phyloP scores from a whole-genome alignment of 2,797 vertebrate species.

The Avahi laniger region DNA sequence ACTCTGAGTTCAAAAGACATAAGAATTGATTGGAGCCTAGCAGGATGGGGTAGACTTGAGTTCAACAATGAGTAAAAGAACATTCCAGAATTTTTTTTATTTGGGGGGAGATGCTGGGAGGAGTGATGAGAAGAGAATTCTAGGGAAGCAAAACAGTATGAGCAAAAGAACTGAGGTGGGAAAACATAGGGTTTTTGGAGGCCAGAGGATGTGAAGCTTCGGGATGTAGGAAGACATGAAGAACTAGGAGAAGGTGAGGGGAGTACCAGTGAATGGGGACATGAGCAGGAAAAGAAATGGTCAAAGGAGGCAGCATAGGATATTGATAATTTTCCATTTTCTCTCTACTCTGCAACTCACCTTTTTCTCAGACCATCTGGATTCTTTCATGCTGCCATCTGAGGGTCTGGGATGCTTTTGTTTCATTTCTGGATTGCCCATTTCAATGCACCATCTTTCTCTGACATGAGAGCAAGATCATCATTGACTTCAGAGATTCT shows the following conservation, averaged over 20 bases:
- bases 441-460: background rate
- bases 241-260: background rate
- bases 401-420: background rate
- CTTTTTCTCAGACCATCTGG: background rate
- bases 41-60: background rate
- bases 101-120: background rate
- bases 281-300: background rate
- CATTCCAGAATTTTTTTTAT: slow-evolving; percentile 35
- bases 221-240: background rate
- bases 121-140: background rate
- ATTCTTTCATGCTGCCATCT: background rate
- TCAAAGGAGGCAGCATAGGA: background rate
- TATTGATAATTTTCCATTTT: slow-evolving; percentile 30
- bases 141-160: slow-evolving; percentile 2
- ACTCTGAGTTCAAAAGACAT: slow-evolving; percentile 22
- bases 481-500: background rate
- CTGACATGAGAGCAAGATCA: background rate
- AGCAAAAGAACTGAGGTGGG: background rate
- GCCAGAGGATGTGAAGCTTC: background rate
- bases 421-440: background rate
- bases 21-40: background rate
- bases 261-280: background rate
- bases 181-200: background rate
- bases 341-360: background rate
- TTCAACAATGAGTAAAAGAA: slow-evolving; percentile 15